Base-by-base conservation (phyloP, 2,888 invertebrate genomes). In the Apotomis capreana region DNA sequence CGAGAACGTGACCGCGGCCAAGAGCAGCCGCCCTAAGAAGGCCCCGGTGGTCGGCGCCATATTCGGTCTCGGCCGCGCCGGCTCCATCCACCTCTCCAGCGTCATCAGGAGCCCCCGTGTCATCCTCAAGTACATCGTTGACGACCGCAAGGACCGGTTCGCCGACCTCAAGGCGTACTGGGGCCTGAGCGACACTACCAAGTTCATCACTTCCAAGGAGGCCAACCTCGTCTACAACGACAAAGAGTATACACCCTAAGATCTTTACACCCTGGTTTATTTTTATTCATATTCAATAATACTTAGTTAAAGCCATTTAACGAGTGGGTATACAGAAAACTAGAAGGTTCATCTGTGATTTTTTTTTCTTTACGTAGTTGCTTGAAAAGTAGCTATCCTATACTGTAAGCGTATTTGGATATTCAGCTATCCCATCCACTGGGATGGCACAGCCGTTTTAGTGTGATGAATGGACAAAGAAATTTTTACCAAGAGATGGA, bases 11-110 rank as follows among this genome's bases (percentile, higher is more conserved):
- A 81, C 80, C 2, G 76, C 88, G 12, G 86, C 87, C 75, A 79
- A 82, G 55, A 78, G 77, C 8, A 76, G 79, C 0, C 81, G 79
- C 64, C 74, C 75, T 2, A 70, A 75, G 3, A 83, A 81, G 0
- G 75, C 83, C 1, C 85, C 89, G 0, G 78, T 94, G 1, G 90
- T 89, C 4, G 82, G 91, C 0, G 95, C 95, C 4, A 83, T 95
- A 36, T 95, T 95, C 76, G 95, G 95, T 0, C 83, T 94, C 2
- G 95, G 95, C 1, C 92, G 95, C 46, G 95, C 95, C 3, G 95
- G 95, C 0, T 94, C 94, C 63, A 95, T 95, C 74, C 95, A 95
- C 77, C 82, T 95, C 73, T 76, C 84, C 12, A 94, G 92, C 75
- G 84, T 95, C 36, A 75, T 92, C 4, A 80, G 79, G 6, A 94